A percentile compares a stretch with the other conserved stretches of the same genome.
phyloP scores from a whole-genome alignment of 2,113 vertebrate species.

The Chlamydotis undulata region DNA sequence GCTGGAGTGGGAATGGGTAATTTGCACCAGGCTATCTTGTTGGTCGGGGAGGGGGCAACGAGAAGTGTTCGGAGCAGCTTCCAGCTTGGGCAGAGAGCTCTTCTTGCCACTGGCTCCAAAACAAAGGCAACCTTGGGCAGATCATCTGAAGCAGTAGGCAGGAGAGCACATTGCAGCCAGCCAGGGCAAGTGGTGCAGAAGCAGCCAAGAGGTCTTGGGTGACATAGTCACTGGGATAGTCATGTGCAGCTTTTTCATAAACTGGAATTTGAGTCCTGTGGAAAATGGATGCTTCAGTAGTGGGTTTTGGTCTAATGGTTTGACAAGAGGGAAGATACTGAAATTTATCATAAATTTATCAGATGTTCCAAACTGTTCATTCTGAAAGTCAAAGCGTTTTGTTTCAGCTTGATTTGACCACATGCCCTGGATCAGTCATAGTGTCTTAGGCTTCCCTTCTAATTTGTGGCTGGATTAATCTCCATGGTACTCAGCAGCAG shows the following conservation, averaged over 20 bases:
- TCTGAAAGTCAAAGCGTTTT: neutral
- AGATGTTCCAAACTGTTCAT: neutral
- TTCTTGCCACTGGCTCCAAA: neutral
- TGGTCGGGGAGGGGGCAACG: neutral
- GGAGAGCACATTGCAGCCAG: neutral
- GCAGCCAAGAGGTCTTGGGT: neutral
- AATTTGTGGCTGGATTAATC: neutral
- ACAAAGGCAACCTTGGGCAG: neutral
- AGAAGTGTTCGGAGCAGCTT: neutral
- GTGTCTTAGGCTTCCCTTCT: neutral
- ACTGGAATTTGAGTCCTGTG: neutral
- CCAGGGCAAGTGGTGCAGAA: neutral
- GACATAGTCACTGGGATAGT: neutral
- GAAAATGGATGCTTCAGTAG: neutral
- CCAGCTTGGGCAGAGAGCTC: neutral
- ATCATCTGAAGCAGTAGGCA: neutral
- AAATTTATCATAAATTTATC: neutral
- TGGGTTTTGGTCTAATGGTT: neutral
- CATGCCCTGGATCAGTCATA: accelerated
- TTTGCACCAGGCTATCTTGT: neutral
- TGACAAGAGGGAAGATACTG: neutral
- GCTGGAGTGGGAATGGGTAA: neutral
- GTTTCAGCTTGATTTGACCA: conserved; percentile 8
- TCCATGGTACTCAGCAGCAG: neutral
- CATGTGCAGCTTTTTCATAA: neutral